phyloP scores from a whole-genome alignment of 2,113 vertebrate species.

The Pithys albifrons region DNA sequence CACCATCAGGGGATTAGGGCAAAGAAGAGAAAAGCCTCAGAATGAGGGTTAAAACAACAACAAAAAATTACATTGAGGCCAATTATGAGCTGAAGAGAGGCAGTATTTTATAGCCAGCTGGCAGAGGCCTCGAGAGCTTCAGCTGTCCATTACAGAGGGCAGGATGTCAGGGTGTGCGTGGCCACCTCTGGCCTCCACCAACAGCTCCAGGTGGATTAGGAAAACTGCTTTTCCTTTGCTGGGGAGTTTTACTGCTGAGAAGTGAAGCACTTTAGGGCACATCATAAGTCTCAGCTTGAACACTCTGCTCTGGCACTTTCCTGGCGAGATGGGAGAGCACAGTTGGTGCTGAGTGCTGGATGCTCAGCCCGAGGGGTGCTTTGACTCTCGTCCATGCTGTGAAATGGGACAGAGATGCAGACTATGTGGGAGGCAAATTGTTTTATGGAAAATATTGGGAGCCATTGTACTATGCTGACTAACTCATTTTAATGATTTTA shows the following conservation, averaged over 20 bases:
- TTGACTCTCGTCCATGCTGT: background rate
- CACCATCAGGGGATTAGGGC: background rate
- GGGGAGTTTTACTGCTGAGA: background rate
- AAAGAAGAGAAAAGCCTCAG: background rate
- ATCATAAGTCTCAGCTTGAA: background rate
- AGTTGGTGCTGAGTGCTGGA: background rate
- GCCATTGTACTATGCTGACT: background rate
- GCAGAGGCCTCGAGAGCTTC: background rate
- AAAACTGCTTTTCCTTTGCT: background rate
- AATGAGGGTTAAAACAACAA: background rate
- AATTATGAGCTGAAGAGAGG: background rate
- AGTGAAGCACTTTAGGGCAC: background rate
- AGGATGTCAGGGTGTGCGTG: background rate
- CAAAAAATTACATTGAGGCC: background rate
- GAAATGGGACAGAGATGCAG: background rate
- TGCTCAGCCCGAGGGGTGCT: background rate
- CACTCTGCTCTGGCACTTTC: background rate
- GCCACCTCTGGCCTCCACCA: background rate
- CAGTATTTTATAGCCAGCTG: background rate
- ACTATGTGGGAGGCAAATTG: constrained; percentile 16
- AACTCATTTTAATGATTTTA: background rate
- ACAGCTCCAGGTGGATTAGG: background rate
- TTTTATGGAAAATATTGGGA: background rate
- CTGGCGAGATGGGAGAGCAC: background rate
- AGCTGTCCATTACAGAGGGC: background rate